Evolutionary conservation across 1,140 invertebrate genomes (phyloP), one percentile per base, ranked within the genome.

Genomic region (Berghia stephanieae): DNA sequence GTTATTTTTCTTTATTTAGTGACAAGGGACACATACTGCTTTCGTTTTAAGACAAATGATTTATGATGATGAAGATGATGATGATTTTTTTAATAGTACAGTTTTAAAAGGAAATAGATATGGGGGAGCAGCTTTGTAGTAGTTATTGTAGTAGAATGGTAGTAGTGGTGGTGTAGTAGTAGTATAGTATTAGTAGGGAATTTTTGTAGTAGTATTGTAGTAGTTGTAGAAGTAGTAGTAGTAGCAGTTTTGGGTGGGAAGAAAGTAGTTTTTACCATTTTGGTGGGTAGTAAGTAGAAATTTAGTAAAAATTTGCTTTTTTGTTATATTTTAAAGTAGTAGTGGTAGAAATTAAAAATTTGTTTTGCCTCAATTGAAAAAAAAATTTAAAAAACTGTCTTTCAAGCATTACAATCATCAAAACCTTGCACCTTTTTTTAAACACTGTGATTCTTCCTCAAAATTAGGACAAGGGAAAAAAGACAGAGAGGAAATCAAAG

Each of bases 401-500:
- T 10, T 38, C 55, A 10, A 27, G 5, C 44, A 38, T 18, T 46
- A n/a, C 2, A 5, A 10, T 31, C 40, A 31, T 44, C 0, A 69
- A 40, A 70, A 16, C 13, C 27, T 6, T 16, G 40, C 55, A 43
- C 34, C 3, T 42, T 38, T n/a, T 43, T 68, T 46, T n/a, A 24
- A 38, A 36, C 18, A 27, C 36, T 24, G 2, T 40, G 44, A 75
- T 24, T 10, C 24, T 36, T 27, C 27, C 18, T 42, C 34, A 75
- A 21, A 24, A 72, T 60, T 40, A 93, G 92, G 86, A 86, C 71
- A 92, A 93, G 74, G 92, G n/a, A n/a, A n/a, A 92, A 3, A 92
- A 92, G 79, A 86, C 90, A 16, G 55, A 52, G 34, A 83, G 82
- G 68, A 86, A 83, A 68, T 66, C 77, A 6, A 91, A 91, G 40